Base-by-base conservation (phyloP, 2,797 vertebrate species). In the Delichon dasypus region DNA sequence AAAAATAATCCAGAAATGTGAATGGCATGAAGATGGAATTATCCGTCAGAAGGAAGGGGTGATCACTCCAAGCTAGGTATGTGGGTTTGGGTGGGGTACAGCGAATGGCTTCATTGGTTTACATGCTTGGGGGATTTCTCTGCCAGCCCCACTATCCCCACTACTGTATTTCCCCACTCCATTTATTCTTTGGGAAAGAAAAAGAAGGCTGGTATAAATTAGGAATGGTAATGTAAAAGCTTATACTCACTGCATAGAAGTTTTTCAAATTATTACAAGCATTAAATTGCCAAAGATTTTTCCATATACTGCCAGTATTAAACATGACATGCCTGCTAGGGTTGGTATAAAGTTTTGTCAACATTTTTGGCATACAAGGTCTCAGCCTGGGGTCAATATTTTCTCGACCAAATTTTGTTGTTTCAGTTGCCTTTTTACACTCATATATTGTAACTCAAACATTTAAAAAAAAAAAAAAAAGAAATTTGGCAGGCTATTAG, bases 401-500 rank as follows among this genome's bases (percentile, higher is more conserved):
- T 98, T 95, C 94, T 96, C 50, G 81, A 97, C 97, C 93, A 96
- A 97, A 97, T 98, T 97, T 97, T 98, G 97, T 97, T 98, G 97
- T 97, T 98, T 98, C 96, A 97, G 95, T 97, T 98, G 96, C 90
- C 83, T 93, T 93, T 96, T 95, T 95, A 92, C 67, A 94, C 78
- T 95, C 57, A 17, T 93, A 95, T 94, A 95, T 94, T 96, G 79
- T 95, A 97, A 97, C 89, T 96, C 94, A 96, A 97, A 97, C 40
- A 73, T 95, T n/a, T n/a, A 91, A 6, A 12, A 22, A 54, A 22
- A 54, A 96, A 97, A 97, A 97, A 97, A 97, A 97, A 96, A 74
- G 70, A 96, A 95, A 92, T 97, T 96, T 98, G 98, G 97, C 97
- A 98, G 93, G 68, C 94, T 95, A 87, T 95, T 97, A 97, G 96